Conservation (phyloP, 2,113 vertebrate genomes). For the Alaudala cheleensis region DNA sequence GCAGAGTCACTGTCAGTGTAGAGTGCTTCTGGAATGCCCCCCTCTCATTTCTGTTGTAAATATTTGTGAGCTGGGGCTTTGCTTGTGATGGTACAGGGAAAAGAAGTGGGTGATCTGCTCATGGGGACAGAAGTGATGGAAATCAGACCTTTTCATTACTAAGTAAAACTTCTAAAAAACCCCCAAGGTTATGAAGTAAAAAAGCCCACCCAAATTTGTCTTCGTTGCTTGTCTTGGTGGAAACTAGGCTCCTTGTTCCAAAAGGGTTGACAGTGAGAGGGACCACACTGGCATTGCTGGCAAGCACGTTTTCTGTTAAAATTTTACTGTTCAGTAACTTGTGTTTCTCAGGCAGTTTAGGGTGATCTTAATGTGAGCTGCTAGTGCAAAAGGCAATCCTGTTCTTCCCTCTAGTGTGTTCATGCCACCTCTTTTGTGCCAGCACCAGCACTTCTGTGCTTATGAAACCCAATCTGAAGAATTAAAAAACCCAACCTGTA, state of each 20-base stretch:
- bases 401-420: background rate
- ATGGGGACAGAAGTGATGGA: background rate
- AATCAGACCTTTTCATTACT: background rate
- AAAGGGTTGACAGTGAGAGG: background rate
- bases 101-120: background rate
- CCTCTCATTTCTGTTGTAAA: background rate
- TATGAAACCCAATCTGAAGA: background rate
- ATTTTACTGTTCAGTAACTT: conserved; percentile 9
- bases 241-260: background rate
- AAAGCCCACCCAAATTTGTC: background rate
- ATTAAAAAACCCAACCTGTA: background rate
- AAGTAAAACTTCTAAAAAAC: accelerated
- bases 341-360: background rate
- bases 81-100: background rate
- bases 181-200: background rate
- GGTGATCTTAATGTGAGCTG: background rate
- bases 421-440: background rate
- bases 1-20: no score
- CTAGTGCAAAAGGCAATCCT: background rate
- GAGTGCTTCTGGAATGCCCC: background rate
- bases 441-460: background rate
- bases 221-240: background rate
- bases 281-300: background rate
- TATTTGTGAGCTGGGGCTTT: background rate
- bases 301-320: background rate